Evolutionary conservation across 2,888 invertebrate species (phyloP), one percentile per base, ranked within the genome.

Genomic region (Chrysodeixis includens): DNA sequence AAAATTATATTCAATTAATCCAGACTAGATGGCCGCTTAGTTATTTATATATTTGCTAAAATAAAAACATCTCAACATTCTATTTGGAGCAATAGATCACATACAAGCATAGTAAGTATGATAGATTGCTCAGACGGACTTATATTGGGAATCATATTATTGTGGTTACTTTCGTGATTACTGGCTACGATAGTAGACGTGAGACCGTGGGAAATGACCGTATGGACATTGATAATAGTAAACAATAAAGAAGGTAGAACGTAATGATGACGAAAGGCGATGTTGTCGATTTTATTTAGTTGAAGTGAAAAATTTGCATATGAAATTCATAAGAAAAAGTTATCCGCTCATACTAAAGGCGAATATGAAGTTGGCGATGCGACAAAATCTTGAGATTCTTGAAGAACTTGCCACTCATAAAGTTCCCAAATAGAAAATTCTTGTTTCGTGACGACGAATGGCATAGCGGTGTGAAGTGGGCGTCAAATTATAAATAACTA

Each of bases 401-500:
- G 68, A 76, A 73, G 72, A 72, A 65, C 64, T 74, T 83, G 79
- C 71, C 71, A 76, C 81, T 85, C 85, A 82, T 87, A 86, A 87
- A 86, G 82, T 73, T 83, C 81, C 79, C 76, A 87, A 91, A 92
- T 90, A 91, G 90, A 90, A 91, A 88, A 91, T 91, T 91, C 89
- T 83, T 88, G 76, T 71, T 80, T 71, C 82, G 83, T 89, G 90
- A 90, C 88, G 88, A 81, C 82, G 81, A 78, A 85, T 82, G 80
- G 84, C 85, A 80, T 79, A 83, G 79, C 77, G 71, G 68, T 76
- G 83, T 81, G 83, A 77, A 81, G 92, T 91, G 88, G 89, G 91
- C 87, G 91, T 88, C 81, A 87, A 89, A 87, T 87, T 93, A 93
- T 92, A 93, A 92, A 93, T 93, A 93, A 86, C 89, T 87, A 88